Base-by-base conservation (phyloP, 2,113 vertebrate species). In the Upupa epops region DNA sequence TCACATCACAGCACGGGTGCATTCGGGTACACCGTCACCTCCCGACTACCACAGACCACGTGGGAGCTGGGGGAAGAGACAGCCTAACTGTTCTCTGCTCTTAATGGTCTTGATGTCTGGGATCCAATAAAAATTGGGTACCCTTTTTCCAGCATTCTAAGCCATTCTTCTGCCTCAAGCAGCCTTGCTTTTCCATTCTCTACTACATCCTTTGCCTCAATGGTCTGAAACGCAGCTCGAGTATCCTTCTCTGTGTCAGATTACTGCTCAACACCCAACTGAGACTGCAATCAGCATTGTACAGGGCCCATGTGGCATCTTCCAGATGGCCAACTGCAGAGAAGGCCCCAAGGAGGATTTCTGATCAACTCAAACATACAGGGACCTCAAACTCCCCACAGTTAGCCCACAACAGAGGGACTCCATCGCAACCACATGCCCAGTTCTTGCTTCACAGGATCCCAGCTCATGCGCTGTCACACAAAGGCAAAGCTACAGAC, bases 1-100 rank as follows among this genome's bases (percentile, higher is more conserved):
- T 2, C 17, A 5, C 1, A 54, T 0, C 9, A 36, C 54, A 36
- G 28, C 0, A 5, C 2, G 3, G 25, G n/a, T 8, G 36, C 82
- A 3, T 8, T 2, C 40, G 26, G 69, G 70, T 58, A 86, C 70
- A 37, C 2, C 1, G 17, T 55, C 52, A 66, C 55, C n/a, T 21
- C 29, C 36, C 15, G 14, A 24, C 37, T 70, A 22, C 19, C 6
- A 28, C 15, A 84, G 34, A 68, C 56, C 11, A 48, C 32, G 49
- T 40, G 11, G 14, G 56, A 58, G 11, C 24, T 13, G 73, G 1
- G 17, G 26, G 45, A 48, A 59, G 63, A 37, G 2, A 71, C 0
- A 3, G 34, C 29, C 17, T 42, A 85, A 8, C 8, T 49, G 48
- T 17, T 9, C 40, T 7, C 8, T 34, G 40, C 16, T 61, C 6